Evolutionary conservation across 2,888 invertebrate genomes (phyloP).

Genomic region (Rhagophthalmus giganteus): DNA sequence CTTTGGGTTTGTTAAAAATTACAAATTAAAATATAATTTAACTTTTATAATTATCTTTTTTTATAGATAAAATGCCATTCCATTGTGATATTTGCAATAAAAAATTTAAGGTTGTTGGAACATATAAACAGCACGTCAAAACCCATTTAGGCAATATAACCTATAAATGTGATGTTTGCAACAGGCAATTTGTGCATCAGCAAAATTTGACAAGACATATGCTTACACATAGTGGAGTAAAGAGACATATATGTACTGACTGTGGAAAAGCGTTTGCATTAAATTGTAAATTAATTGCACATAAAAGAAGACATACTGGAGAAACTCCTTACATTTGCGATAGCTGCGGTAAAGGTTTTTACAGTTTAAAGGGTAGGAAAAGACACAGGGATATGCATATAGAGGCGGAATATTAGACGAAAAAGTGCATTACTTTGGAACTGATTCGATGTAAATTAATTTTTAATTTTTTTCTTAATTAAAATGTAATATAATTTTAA

Average conservation of each 20-base stretch:
- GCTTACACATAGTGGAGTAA: slow-evolving; percentile 44
- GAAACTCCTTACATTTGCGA: slow-evolving; percentile 28
- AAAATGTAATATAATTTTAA: too few relatives aligned
- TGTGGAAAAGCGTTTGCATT: slow-evolving; percentile 44
- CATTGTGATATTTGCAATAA: slow-evolving; percentile 6
- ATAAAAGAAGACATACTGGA: slow-evolving; percentile 17
- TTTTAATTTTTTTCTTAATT: too few relatives aligned
- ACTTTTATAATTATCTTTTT: too few relatives aligned
- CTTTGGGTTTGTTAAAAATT: slow-evolving; percentile 3
- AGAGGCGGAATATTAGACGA: too few relatives aligned
- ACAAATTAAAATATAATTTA: neutral
- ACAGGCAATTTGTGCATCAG: slow-evolving; percentile 43
- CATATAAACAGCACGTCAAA: slow-evolving; percentile 41
- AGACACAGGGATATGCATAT: slow-evolving; percentile 11
- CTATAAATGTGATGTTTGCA: slow-evolving; percentile 52
- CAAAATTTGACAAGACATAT: slow-evolving; percentile 43
- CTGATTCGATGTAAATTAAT: too few relatives aligned
- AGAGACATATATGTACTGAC: slow-evolving; percentile 35
- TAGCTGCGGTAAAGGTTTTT: slow-evolving; percentile 24
- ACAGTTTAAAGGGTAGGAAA: slow-evolving; percentile 8
- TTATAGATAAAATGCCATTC: slow-evolving; percentile 9
- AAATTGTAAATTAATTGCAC: slow-evolving; percentile 35
- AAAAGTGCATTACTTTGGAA: too few relatives aligned
- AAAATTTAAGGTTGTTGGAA: slow-evolving; percentile 9
- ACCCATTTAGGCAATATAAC: slow-evolving; percentile 51